Percentiles rank a stretch among this genome's conserved stretches.
phyloP scores from a whole-genome alignment of 2,888 invertebrate species.

The Protodeltote pygarga region DNA sequence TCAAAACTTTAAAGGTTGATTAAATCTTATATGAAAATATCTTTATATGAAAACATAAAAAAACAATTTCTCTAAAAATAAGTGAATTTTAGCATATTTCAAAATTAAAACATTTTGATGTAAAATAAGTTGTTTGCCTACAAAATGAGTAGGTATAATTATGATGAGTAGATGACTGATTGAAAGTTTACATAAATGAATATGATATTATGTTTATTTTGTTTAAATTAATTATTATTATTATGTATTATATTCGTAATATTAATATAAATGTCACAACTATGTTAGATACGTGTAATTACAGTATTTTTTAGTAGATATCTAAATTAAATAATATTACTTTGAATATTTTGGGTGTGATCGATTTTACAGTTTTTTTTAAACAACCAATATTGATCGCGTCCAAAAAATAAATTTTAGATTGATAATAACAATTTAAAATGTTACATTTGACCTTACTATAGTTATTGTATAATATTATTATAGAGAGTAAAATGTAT shows the following conservation, averaged over 20 bases:
- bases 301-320: constrained; percentile 45
- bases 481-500: constrained; percentile 57
- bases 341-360: constrained; percentile 77
- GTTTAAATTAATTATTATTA: constrained; percentile 1
- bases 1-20: not conserved
- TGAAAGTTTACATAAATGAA: constrained; percentile 3
- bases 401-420: constrained; percentile 64
- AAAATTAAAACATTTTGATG: not conserved
- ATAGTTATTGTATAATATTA: constrained; percentile 33
- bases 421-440: constrained; percentile 50
- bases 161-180: too few relatives aligned
- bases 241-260: constrained; percentile 21
- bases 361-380: constrained; percentile 65
- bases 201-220: constrained; percentile 21
- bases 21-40: too few relatives aligned
- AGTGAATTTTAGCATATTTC: too few relatives aligned
- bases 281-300: constrained; percentile 39
- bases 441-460: constrained; percentile 25
- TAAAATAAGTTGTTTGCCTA: not conserved
- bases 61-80: too few relatives aligned
- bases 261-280: constrained; percentile 38
- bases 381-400: constrained; percentile 77
- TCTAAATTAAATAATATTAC: constrained; percentile 39
- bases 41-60: too few relatives aligned
- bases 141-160: constrained; percentile 14